A percentile compares a stretch with the other conserved stretches of the same genome.
These are phyloP conservation scores for Cheilinus undulatus DNA, from an alignment of 2,113 vertebrate genomes.

Conservation along the genomic window DNA sequence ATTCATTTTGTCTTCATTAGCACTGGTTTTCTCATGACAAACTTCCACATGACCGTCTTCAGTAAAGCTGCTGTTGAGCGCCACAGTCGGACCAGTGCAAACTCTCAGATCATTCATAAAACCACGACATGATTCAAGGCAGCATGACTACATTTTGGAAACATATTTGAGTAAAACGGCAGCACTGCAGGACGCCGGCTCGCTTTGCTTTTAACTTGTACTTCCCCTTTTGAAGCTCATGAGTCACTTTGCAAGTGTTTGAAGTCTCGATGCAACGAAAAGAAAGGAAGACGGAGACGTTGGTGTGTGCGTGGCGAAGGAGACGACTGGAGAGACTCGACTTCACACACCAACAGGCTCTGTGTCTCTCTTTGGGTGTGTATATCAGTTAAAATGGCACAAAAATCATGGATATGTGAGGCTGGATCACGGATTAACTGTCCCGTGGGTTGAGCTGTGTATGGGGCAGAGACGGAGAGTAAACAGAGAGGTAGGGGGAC, in stretches of 20 bases:
- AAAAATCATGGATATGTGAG: conserved; percentile 1
- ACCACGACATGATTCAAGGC: neutral
- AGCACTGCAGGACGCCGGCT: conserved; percentile 3
- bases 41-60: neutral
- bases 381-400: neutral
- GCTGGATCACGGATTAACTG: neutral
- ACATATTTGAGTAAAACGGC: conserved; percentile 32
- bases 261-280: conserved; percentile 27
- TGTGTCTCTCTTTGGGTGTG: conserved; percentile 31
- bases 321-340: conserved; percentile 28
- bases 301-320: neutral
- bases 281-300: neutral
- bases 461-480: conserved; percentile 13
- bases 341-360: conserved; percentile 46
- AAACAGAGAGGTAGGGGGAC: conserved; percentile 37
- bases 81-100: conserved; percentile 1
- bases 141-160: conserved; percentile 4
- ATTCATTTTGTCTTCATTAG: neutral
- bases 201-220: conserved; percentile 12
- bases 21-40: neutral
- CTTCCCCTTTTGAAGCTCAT: conserved; percentile 48
- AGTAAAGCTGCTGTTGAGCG: neutral
- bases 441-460: neutral
- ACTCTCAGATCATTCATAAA: conserved; percentile 17
- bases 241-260: conserved; percentile 52